These are phyloP conservation scores for Pygmarrhopalites habei DNA, from an alignment of 1,140 invertebrate genomes.

Conservation along the genomic window DNA sequence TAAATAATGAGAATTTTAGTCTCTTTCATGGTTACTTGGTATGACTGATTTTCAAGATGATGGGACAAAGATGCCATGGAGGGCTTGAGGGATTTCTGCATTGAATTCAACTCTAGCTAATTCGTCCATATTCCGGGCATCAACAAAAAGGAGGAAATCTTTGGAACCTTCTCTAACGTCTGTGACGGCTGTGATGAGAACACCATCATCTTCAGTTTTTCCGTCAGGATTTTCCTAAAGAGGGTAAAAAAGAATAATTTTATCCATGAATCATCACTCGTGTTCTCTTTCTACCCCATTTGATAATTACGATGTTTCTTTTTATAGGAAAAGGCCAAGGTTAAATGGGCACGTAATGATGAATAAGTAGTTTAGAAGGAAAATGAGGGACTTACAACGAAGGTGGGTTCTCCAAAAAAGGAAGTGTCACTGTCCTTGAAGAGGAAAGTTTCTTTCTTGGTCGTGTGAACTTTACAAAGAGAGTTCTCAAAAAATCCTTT, in stretches of 20 bases:
- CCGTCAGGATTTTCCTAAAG: slow-evolving; percentile 40
- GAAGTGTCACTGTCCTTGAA: slow-evolving; percentile 40
- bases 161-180: slow-evolving; percentile 34
- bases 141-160: slow-evolving; percentile 37
- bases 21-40: too few species aligned
- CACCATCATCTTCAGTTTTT: slow-evolving; percentile 41
- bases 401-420: slow-evolving; percentile 40
- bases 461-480: slow-evolving; percentile 23
- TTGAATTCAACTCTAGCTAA: slow-evolving; percentile 36
- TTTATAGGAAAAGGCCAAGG: too few species aligned
- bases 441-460: slow-evolving; percentile 24
- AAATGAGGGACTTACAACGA: slow-evolving; percentile 38
- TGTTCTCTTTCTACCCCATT: too few species aligned
- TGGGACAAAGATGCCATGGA: slow-evolving; percentile 28
- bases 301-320: too few species aligned
- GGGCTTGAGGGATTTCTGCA: slow-evolving; percentile 31
- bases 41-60: not conserved
- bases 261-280: too few species aligned
- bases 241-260: too few species aligned
- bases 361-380: too few species aligned
- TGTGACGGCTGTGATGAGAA: slow-evolving; percentile 35
- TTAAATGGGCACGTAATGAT: too few species aligned
- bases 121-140: slow-evolving; percentile 40
- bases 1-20: too few species aligned
- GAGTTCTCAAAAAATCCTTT: slow-evolving; percentile 32